These are phyloP conservation scores for Catharus minimus DNA, from an alignment of 2,113 vertebrate species.

Conservation along the genomic window DNA sequence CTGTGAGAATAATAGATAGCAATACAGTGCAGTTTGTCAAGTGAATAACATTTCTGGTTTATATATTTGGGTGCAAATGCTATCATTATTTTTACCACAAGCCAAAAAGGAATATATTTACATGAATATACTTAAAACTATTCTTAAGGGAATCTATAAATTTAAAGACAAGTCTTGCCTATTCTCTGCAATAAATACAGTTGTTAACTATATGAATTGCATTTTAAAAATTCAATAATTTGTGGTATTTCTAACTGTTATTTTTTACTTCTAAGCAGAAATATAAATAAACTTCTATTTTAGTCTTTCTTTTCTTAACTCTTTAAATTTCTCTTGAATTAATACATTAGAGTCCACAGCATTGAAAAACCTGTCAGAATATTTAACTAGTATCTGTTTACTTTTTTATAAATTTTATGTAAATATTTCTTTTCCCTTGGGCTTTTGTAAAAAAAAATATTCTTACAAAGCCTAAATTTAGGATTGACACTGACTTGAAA, in stretches of 20 bases:
- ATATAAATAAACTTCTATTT: background rate
- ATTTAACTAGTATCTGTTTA: background rate
- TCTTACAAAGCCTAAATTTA: background rate
- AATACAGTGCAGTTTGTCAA: constrained; percentile 57
- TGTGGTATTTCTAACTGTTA: background rate
- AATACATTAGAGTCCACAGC: background rate
- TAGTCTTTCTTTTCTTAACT: background rate
- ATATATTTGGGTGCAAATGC: constrained; percentile 57
- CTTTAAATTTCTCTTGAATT: background rate
- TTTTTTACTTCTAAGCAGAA: background rate
- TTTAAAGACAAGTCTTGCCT: background rate
- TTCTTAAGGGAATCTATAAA: constrained; percentile 27
- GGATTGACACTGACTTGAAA: background rate
- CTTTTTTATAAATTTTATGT: background rate
- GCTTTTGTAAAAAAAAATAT: background rate
- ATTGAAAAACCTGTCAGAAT: background rate
- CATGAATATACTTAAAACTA: constrained; percentile 30
- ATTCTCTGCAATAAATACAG: background rate
- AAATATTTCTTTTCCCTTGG: constrained; percentile 20
- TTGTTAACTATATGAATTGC: background rate
- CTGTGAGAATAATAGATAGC: constrained; percentile 62
- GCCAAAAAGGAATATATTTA: constrained; percentile 43
- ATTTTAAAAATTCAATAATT: background rate
- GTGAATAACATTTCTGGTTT: constrained; percentile 59
- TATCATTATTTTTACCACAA: constrained; percentile 54